These are phyloP conservation scores for Diarsia rubi DNA, from an alignment of 2,888 invertebrate species.

Conservation along the genomic window DNA sequence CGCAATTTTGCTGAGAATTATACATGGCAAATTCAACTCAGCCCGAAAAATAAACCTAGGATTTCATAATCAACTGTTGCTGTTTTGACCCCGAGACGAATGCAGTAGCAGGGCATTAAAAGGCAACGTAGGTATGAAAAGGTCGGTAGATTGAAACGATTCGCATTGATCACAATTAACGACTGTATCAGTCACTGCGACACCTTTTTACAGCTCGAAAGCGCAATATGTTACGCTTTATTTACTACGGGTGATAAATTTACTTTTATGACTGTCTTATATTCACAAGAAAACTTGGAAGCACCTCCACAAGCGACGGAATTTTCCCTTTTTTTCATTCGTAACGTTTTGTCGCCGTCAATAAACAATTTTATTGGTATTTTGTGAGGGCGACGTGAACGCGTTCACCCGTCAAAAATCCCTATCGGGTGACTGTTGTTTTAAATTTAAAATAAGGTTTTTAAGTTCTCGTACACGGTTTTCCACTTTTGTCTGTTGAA, in stretches of 20 bases:
- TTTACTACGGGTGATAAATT: constrained; percentile 87
- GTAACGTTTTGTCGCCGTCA: constrained; percentile 73
- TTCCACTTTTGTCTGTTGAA: constrained; percentile 39
- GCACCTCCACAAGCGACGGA: constrained; percentile 71
- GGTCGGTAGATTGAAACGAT: constrained; percentile 47
- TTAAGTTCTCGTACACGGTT: constrained; percentile 45
- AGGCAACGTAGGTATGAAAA: not conserved
- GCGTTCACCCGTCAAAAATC: constrained; percentile 63
- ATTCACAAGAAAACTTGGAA: constrained; percentile 80
- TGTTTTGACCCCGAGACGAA: not conserved
- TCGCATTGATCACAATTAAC: constrained; percentile 75
- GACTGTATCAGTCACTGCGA: constrained; percentile 74
- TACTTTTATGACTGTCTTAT: constrained; percentile 87
- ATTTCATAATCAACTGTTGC: not conserved
- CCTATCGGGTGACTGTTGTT: constrained; percentile 39
- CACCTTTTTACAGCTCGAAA: constrained; percentile 82
- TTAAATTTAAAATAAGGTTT: constrained; percentile 54
- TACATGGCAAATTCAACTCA: not conserved
- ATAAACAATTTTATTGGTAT: constrained; percentile 85
- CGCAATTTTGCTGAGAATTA: not conserved
- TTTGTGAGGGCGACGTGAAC: constrained; percentile 65
- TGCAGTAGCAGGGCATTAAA: not conserved
- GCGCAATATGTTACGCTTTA: constrained; percentile 86
- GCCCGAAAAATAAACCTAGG: not conserved
- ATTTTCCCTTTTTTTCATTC: constrained; percentile 79